Base-by-base conservation (phyloP, 2,888 invertebrate genomes). In the Drosophila atripex region DNA sequence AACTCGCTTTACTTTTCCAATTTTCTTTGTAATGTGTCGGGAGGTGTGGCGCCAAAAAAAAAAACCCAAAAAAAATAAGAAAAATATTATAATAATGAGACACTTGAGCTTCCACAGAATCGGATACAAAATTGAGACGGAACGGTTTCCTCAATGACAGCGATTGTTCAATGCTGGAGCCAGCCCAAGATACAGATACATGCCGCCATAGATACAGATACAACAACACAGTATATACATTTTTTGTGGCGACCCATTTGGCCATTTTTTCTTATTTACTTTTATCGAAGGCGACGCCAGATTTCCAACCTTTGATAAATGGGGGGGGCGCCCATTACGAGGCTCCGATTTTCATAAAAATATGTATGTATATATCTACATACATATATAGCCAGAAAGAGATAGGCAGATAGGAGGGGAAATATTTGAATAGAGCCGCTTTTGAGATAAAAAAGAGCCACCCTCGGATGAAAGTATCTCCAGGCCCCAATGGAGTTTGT, bases 271-370 rank as follows among this genome's bases (percentile, higher is more conserved):
- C 74, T 79, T 80, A 79, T 77, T 77, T 77, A 76, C 66, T 71
- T 54, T 86, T 83, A 79, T 86, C 75, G 80, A 83, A 77, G 70
- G 52, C 77, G 75, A 69, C 70, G 65, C 57, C 59, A 80, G 80
- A 83, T 80, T 79, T 75, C 71, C 77, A 53, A 77, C 73, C 71
- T 75, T 85, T 85, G 80, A 82, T 86, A 83, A 86, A 83, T 85
- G 83, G 75, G 82, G 75, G 82, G 75, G 71, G 72, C 56, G 61
- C 68, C 70, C 73, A 69, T 72, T 74, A 76, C 75, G 76, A 35
- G 74, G 58, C 60, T 59, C 46, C 47, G 47, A 60, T 69, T 80
- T 78, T 61, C 58, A 64, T 59, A 38, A 6, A 25, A 18, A 43
- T 7, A n/a, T n/a, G n/a, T n/a, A n/a, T n/a, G n/a, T n/a, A n/a